These are phyloP conservation scores for Phaedon cochleariae DNA, from an alignment of 2,888 invertebrate species.

Conservation along the genomic window DNA sequence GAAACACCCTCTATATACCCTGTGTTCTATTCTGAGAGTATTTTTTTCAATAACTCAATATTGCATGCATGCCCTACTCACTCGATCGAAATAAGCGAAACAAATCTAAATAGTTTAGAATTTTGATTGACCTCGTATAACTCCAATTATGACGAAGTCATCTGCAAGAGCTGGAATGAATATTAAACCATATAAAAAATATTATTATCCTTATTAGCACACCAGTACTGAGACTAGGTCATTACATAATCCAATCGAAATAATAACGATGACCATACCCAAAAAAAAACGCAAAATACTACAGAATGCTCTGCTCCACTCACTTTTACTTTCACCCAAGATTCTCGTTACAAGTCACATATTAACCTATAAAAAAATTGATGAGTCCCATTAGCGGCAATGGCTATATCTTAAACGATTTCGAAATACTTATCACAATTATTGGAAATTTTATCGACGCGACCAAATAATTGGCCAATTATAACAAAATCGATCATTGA, in stretches of 20 bases:
- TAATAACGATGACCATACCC: conserved; percentile 4
- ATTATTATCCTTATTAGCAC: not conserved
- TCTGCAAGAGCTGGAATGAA: no score
- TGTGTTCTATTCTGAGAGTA: no score
- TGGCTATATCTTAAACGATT: not conserved
- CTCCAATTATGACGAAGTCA: no score
- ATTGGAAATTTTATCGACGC: not conserved
- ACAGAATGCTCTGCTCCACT: not conserved
- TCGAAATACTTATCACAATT: not conserved
- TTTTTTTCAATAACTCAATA: no score
- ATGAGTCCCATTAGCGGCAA: not conserved
- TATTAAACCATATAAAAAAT: not conserved
- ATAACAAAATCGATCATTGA: not conserved
- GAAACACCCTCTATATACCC: no score
- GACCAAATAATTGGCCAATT: not conserved
- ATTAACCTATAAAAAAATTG: not conserved
- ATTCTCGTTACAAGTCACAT: not conserved
- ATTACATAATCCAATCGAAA: conserved; percentile 5
- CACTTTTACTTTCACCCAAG: conserved; percentile 17
- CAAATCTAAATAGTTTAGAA: no score
- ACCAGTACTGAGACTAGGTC: not conserved
- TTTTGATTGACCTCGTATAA: no score
- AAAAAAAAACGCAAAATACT: not conserved
- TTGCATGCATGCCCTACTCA: no score
- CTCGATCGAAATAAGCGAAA: no score